Evolutionary conservation across 1,140 invertebrate genomes (phyloP).

Genomic region (Musca domestica): DNA sequence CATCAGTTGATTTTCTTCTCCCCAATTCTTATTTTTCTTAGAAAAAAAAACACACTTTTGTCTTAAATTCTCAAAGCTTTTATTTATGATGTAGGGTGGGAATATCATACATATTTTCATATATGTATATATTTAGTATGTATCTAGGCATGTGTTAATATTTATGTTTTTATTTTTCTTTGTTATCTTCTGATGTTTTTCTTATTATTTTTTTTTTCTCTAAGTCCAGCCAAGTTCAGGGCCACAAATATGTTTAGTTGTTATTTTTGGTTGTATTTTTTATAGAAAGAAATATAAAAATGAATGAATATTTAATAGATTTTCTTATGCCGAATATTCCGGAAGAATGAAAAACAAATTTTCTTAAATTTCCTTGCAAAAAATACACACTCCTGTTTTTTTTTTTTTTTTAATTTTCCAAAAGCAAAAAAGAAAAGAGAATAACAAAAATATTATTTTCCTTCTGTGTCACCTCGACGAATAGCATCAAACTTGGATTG

Average conservation of each 20-base stretch:
- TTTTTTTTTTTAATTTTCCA: conserved; percentile 9
- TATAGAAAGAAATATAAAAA: too few species aligned
- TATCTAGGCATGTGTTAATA: not conserved
- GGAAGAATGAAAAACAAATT: conserved; percentile 10
- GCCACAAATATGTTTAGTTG: conserved; percentile 1
- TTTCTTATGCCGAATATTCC: too few species aligned
- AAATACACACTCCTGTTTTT: not conserved
- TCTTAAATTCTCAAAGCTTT: too few species aligned
- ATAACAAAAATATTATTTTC: not conserved
- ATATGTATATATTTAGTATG: not conserved
- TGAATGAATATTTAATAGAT: too few species aligned
- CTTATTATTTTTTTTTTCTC: not conserved
- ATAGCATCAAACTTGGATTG: conserved; percentile 47
- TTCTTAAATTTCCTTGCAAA: not conserved
- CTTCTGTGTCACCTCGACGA: not conserved
- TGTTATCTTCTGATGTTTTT: not conserved
- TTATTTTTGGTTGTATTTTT: too few species aligned
- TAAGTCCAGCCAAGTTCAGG: conserved; percentile 12
- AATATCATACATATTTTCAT: not conserved
- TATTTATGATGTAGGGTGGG: too few species aligned
- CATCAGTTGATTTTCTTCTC: too few species aligned
- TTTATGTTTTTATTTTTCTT: conserved; percentile 15
- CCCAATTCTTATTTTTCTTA: too few species aligned
- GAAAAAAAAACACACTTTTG: too few species aligned
- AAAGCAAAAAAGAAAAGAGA: too few species aligned